Evolutionary conservation across 2,888 invertebrate genomes (phyloP), one percentile per base, ranked within the genome.

Genomic region (Nemotelus pantherinus): DNA sequence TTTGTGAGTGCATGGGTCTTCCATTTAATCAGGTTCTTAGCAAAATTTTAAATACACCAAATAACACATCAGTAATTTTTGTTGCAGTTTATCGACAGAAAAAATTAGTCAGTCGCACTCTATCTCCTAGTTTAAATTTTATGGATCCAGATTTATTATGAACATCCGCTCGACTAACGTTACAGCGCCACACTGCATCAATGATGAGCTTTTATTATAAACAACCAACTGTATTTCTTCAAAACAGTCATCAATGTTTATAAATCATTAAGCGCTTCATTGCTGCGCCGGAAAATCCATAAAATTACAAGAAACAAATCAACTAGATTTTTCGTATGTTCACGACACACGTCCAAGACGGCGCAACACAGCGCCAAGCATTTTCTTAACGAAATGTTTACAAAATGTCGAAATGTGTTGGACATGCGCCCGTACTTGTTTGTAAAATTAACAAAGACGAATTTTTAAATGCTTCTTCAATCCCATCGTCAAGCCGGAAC

Each of bases 351-450:
- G 3, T 70, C 41, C 41, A 68, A 41, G 39, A 41, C 41, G 25
- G 55, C 55, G 10, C 1, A 6, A 4, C 41, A 55, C 6, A 43
- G 68, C 48, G 25, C 6, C 44, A 6, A 48, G 41, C 50, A 53
- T 41, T n/a, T n/a, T 25, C 43, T 55, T 55, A 53, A 39, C 43
- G 70, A 70, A 47, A 70, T 70, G 70, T 70, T 70, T 70, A 70
- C 70, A 70, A 70, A 70, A 70, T 70, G 7, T 55, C 41, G 50
- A 70, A 70, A 70, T 70, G 70, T 70, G 70, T 70, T 70, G 44
- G 74, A 74, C 74, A 74, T 74, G 63, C 74, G 74, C 74, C 63
- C 45, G n/a, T 44, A n/a, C 50, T 60, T 74, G 74, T 74, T 74
- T 74, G 50, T 48, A 74, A 63, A 74, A 74, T 63, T 74, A 74